Percentiles rank a stretch among this genome's conserved stretches.
These are phyloP conservation scores for Coryphaenoides rupestris DNA, from an alignment of 2,113 vertebrate genomes.

Conservation along the genomic window DNA sequence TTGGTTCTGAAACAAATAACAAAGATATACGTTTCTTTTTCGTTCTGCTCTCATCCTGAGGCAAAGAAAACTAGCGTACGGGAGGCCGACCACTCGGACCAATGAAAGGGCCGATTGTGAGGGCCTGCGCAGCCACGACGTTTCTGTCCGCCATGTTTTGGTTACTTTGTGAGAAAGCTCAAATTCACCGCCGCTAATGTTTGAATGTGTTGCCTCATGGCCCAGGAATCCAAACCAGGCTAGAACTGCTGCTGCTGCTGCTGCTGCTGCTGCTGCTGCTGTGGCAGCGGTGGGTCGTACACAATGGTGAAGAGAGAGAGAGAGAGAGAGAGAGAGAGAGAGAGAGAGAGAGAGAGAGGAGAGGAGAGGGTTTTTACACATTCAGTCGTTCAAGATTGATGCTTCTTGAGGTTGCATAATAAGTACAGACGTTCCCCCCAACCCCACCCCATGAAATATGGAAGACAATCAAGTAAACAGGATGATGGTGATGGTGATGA, in stretches of 20 bases:
- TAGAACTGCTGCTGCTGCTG: constrained; percentile 35
- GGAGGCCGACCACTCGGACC: constrained; percentile 37
- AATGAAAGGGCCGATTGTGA: constrained; percentile 63
- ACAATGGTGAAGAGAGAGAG: constrained; percentile 27
- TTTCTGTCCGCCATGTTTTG: constrained; percentile 62
- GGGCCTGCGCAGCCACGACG: constrained; percentile 48
- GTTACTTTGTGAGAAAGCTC: constrained; percentile 47
- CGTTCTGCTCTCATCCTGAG: no score
- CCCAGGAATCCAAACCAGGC: constrained; percentile 60
- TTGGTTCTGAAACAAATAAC: no score
- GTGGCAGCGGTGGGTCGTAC: constrained; percentile 27
- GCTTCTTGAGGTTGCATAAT: constrained; percentile 24
- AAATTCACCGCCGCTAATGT: constrained; percentile 50
- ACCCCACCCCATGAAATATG: background rate
- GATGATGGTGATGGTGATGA: background rate
- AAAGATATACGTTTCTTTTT: no score
- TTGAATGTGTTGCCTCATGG: constrained; percentile 65
- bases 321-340: no score
- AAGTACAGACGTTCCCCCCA: background rate
- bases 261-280: constrained; percentile 32
- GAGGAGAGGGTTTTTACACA: constrained; percentile 26
- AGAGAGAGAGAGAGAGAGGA: no score
- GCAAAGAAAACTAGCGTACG: no score
- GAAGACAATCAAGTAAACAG: background rate
- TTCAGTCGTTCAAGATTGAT: constrained; percentile 30